phyloP scores from a whole-genome alignment of 2,888 invertebrate genomes.

The Dasypogon diadema region DNA sequence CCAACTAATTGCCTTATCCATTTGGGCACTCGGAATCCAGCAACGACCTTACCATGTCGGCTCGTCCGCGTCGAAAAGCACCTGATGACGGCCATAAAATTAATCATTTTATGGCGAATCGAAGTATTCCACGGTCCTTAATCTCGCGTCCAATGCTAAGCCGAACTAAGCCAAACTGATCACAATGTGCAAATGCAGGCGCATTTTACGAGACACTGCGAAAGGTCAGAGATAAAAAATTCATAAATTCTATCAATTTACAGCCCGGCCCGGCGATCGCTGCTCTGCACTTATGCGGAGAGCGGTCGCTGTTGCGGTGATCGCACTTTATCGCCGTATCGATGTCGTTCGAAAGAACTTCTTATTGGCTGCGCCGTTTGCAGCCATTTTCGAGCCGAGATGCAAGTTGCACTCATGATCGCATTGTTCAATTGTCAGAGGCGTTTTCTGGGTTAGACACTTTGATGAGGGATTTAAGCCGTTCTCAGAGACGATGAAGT shows the following conservation, averaged over 20 bases:
- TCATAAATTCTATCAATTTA: conserved; percentile 55
- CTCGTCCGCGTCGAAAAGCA: neutral
- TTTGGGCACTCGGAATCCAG: neutral
- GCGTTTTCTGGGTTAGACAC: neutral
- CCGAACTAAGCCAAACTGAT: conserved; percentile 14
- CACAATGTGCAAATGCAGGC: conserved; percentile 48
- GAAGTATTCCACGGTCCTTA: conserved; percentile 1
- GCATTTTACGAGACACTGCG: conserved; percentile 52
- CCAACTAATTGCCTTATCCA: neutral
- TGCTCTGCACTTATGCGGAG: neutral
- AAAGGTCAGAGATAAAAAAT: conserved; percentile 55
- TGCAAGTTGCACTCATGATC: conserved; percentile 1
- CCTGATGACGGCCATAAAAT: conserved; percentile 4
- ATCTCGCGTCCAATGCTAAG: conserved; percentile 9
- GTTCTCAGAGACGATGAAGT: neutral
- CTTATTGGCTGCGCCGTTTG: neutral
- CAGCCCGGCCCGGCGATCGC: neutral
- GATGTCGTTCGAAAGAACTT: conserved; percentile 4
- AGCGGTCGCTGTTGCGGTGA: neutral
- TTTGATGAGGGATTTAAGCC: conserved; percentile 18
- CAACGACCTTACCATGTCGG: neutral
- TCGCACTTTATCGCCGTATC: conserved; percentile 19
- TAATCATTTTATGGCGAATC: conserved; percentile 14
- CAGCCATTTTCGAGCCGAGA: no score
- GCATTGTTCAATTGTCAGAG: conserved; percentile 28